Conservation (phyloP, 37 sponge, comb jelly and placozoan genomes). For the Halichondria panicea region DNA sequence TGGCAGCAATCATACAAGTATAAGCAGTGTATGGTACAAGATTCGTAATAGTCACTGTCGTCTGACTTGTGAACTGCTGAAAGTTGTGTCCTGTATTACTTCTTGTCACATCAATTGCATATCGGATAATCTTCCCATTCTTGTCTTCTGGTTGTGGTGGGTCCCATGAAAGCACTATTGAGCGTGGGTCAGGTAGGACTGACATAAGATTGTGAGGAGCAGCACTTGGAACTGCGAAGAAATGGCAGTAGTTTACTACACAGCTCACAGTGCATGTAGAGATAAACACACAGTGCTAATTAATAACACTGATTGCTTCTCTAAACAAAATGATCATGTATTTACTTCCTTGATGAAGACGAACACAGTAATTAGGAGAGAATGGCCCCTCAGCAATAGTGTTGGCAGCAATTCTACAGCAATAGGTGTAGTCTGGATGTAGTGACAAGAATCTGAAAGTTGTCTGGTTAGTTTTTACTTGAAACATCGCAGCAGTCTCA, state of each 20-base stretch:
- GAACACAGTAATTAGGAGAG: too few relatives aligned
- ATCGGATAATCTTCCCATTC: conserved; percentile 41
- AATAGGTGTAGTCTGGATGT: conserved; percentile 37
- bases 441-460: conserved; percentile 6
- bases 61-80: too few relatives aligned
- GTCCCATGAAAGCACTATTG: conserved; percentile 19
- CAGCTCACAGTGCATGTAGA: too few relatives aligned
- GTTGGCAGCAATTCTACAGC: not conserved
- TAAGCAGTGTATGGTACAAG: not conserved
- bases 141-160: conserved; percentile 9
- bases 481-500: not conserved
- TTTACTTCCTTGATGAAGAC: too few relatives aligned
- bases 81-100: too few relatives aligned
- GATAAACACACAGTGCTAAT: too few relatives aligned
- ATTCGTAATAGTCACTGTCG: too few relatives aligned
- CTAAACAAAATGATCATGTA: too few relatives aligned
- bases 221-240: conserved; percentile 24
- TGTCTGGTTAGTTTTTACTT: not conserved
- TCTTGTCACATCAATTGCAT: conserved; percentile 14
- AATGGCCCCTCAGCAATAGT: too few relatives aligned
- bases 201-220: conserved; percentile 1
- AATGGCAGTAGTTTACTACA: not conserved
- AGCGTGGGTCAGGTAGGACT: not conserved
- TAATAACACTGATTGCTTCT: too few relatives aligned
- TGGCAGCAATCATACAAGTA: not conserved